A percentile compares a stretch with the other conserved stretches of the same genome.
These are phyloP conservation scores for Polypterus bichir DNA, from an alignment of 2,113 vertebrate species.

Conservation along the genomic window DNA sequence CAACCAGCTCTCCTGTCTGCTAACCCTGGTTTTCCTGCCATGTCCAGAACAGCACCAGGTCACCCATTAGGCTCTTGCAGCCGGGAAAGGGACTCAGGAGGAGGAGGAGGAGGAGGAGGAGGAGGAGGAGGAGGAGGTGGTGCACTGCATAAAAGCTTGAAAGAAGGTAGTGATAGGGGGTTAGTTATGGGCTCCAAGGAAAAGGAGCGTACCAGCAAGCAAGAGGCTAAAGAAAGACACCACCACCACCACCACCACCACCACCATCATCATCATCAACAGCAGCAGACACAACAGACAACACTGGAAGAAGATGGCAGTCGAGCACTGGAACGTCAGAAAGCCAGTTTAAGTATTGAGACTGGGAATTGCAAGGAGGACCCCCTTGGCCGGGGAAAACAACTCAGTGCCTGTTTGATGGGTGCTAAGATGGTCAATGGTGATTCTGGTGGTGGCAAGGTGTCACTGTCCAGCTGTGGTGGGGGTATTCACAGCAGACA, in stretches of 20 bases:
- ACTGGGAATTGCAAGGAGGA: conserved; percentile 64
- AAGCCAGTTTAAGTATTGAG: conserved; percentile 53
- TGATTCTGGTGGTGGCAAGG: conserved; percentile 47
- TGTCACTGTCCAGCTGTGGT: conserved; percentile 62
- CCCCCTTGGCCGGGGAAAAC: conserved; percentile 51
- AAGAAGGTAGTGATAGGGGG: conserved; percentile 63
- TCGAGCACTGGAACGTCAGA: conserved; percentile 64
- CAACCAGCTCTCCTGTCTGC: conserved; percentile 78
- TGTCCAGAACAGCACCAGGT: conserved; percentile 62
- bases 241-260: conserved; percentile 33
- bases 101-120: conserved; percentile 29
- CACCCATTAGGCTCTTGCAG: conserved; percentile 76
- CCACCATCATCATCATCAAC: conserved; percentile 38
- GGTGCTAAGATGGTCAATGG: conserved; percentile 76
- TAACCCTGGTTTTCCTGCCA: conserved; percentile 72
- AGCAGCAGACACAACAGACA: conserved; percentile 40
- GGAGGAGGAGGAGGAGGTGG: conserved; percentile 6
- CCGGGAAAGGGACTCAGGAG: conserved; percentile 62
- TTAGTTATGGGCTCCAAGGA: conserved; percentile 59
- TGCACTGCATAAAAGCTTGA: conserved; percentile 61
- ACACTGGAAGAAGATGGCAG: conserved; percentile 56
- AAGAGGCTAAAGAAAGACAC: conserved; percentile 60
- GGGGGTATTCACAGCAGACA: conserved; percentile 48
- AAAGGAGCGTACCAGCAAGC: conserved; percentile 66
- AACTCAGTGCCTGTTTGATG: conserved; percentile 76